phyloP scores from a whole-genome alignment of 2,888 invertebrate genomes.

The Octonoba sinensis region DNA sequence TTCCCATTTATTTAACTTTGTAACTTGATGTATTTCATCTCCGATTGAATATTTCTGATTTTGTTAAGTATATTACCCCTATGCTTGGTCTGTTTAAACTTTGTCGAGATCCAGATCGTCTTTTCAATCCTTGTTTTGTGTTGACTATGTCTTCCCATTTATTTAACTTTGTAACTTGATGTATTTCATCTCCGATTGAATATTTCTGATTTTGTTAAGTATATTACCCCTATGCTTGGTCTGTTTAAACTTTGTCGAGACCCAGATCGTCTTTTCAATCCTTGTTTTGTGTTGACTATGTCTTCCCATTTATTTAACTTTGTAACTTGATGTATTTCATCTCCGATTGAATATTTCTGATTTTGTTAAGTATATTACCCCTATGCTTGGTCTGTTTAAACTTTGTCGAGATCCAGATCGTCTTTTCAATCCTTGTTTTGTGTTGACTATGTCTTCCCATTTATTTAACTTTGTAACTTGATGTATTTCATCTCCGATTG shows the following conservation, averaged over 20 bases:
- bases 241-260: slow-evolving; percentile 77
- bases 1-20: too few relatives aligned
- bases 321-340: too few relatives aligned
- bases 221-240: slow-evolving; percentile 71
- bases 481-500: too few relatives aligned
- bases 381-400: slow-evolving; percentile 73
- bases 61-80: slow-evolving; percentile 17
- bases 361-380: slow-evolving; percentile 19
- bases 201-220: too few relatives aligned
- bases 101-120: slow-evolving; percentile 75
- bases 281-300: slow-evolving; percentile 75
- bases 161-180: too few relatives aligned
- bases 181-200: too few relatives aligned
- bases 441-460: slow-evolving; percentile 82
- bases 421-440: slow-evolving; percentile 73
- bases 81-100: slow-evolving; percentile 75
- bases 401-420: slow-evolving; percentile 77
- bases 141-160: slow-evolving; percentile 83
- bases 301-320: too few relatives aligned
- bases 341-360: too few relatives aligned
- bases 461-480: too few relatives aligned
- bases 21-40: too few relatives aligned
- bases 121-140: slow-evolving; percentile 73
- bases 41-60: too few relatives aligned
- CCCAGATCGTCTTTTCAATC: slow-evolving; percentile 73